These are phyloP conservation scores for Helogale parvula DNA, from an alignment of 2,113 vertebrate genomes.

Conservation along the genomic window DNA sequence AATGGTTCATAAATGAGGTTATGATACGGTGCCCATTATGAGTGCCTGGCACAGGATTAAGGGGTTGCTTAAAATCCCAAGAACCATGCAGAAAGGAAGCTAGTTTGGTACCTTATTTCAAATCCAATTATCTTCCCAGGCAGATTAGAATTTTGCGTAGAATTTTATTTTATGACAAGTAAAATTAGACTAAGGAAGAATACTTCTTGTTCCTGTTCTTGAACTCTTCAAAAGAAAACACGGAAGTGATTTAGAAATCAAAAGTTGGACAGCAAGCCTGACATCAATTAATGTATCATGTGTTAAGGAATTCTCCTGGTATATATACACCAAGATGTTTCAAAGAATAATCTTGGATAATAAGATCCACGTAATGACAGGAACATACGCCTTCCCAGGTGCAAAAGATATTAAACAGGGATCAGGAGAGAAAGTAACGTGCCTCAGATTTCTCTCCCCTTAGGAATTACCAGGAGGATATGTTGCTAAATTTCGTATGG, in stretches of 20 bases:
- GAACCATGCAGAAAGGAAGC: neutral
- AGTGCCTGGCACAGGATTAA: neutral
- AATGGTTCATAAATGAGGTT: neutral
- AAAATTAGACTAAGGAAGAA: constrained; percentile 47
- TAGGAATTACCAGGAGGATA: neutral
- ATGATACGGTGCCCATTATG: neutral
- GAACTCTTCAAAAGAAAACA: constrained; percentile 53
- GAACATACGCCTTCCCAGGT: constrained; percentile 68
- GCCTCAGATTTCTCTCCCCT: neutral
- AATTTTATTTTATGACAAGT: constrained; percentile 60
- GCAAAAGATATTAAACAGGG: constrained; percentile 59
- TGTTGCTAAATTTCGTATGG: neutral
- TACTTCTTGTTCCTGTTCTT: neutral
- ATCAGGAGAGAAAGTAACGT: constrained; percentile 51
- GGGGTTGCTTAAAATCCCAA: neutral
- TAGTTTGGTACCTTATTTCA: neutral
- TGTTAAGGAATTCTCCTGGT: constrained; percentile 61
- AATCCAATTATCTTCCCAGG: constrained; percentile 48
- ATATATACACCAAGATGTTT: constrained; percentile 67
- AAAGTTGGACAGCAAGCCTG: constrained; percentile 53
- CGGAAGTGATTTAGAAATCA: constrained; percentile 62
- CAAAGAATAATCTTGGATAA: constrained; percentile 69
- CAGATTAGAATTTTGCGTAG: constrained; percentile 47
- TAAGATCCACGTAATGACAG: constrained; percentile 69
- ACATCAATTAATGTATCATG: constrained; percentile 78